These are phyloP conservation scores for Euproctis similis DNA, from an alignment of 2,888 invertebrate genomes.

Conservation along the genomic window DNA sequence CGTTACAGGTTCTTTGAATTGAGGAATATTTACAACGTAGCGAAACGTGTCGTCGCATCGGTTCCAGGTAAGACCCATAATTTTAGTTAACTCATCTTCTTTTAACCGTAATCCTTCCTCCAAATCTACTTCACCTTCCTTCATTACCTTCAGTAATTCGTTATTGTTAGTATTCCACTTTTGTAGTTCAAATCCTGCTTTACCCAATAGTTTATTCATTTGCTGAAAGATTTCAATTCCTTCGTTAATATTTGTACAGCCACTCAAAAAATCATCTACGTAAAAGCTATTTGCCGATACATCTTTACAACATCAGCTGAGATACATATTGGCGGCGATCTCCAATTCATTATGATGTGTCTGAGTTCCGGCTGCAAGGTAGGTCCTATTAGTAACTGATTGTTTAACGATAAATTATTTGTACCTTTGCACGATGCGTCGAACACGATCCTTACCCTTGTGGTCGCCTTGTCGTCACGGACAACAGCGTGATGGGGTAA, in stretches of 20 bases:
- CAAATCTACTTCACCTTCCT: no score
- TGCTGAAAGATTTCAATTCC: no score
- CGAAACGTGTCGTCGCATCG: slow-evolving; percentile 9
- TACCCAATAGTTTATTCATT: no score
- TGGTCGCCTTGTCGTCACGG: neutral
- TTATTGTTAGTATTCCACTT: slow-evolving; percentile 6
- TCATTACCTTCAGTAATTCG: neutral
- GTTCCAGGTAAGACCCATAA: slow-evolving; percentile 4
- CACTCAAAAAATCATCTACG: no score
- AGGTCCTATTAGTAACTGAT: neutral
- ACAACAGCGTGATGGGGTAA: slow-evolving; percentile 1
- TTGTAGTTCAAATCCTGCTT: slow-evolving; percentile 8
- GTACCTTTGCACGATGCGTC: neutral
- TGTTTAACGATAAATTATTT: neutral
- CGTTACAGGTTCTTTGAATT: slow-evolving; percentile 23
- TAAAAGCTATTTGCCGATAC: neutral
- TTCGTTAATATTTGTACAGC: no score
- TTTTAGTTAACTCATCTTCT: neutral
- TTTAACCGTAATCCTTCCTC: neutral
- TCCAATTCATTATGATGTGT: slow-evolving; percentile 1
- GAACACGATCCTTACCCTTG: neutral
- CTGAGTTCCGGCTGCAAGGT: neutral
- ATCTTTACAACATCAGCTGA: neutral
- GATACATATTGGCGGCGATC: slow-evolving; percentile 1
- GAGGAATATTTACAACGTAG: no score